Evolutionary conservation across 2,797 vertebrate genomes (phyloP).

Genomic region (Diglossa cyanea): DNA sequence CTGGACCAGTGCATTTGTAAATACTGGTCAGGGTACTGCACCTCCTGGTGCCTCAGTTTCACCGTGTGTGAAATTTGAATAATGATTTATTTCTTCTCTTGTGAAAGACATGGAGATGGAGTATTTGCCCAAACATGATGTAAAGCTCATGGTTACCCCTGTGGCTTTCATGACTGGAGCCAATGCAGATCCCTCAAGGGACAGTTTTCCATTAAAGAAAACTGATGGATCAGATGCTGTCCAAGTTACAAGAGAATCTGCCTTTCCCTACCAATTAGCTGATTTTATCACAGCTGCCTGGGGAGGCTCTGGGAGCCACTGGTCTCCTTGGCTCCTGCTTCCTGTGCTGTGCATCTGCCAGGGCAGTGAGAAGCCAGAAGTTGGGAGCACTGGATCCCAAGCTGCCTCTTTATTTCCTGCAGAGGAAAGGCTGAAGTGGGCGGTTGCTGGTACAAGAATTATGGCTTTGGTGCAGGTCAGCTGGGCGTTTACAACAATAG

Average conservation of each 20-base stretch:
- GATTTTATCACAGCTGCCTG: conserved; percentile 2
- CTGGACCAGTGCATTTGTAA: background rate
- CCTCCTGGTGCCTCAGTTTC: background rate
- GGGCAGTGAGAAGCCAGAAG: background rate
- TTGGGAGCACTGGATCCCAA: background rate
- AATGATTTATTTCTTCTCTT: background rate
- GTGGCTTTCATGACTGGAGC: background rate
- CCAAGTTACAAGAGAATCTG: background rate
- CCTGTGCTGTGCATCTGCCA: background rate
- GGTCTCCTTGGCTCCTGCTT: background rate
- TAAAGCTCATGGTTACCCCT: background rate
- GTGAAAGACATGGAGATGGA: background rate
- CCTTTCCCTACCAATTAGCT: background rate
- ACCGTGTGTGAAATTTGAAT: background rate
- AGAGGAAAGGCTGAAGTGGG: background rate
- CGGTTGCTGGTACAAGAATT: background rate
- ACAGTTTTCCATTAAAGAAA: background rate
- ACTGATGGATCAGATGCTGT: conserved; percentile 9
- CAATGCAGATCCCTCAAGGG: background rate
- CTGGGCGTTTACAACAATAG: background rate
- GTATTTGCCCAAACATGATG: background rate
- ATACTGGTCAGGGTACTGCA: background rate
- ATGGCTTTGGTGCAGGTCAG: background rate
- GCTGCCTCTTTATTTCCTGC: background rate
- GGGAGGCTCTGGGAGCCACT: background rate